A percentile compares a stretch with the other conserved stretches of the same genome.
Evolutionary conservation across 2,888 invertebrate species (phyloP).

Genomic region (Ischnura elegans): DNA sequence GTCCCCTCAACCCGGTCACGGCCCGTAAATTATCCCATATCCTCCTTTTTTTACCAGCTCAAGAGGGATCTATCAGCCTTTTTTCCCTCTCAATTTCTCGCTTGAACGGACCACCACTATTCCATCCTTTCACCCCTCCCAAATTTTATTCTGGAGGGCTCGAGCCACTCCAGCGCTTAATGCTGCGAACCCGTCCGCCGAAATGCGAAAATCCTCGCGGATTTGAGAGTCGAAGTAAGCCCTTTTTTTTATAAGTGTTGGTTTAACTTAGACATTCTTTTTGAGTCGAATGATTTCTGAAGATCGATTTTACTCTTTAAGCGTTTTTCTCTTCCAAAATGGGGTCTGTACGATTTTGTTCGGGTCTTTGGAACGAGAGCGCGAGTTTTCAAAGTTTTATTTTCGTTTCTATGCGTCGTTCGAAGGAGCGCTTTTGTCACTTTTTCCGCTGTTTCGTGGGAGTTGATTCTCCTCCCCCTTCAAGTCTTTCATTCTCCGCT

Average conservation of each 20-base stretch:
- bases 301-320: background rate
- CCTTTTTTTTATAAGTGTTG: background rate
- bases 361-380: background rate
- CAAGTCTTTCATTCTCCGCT: background rate
- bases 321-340: background rate
- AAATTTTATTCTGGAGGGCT: background rate
- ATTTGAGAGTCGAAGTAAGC: background rate
- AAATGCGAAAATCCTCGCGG: background rate
- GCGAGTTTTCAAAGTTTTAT: background rate
- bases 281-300: background rate
- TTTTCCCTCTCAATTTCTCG: background rate
- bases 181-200: background rate
- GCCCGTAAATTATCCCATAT: background rate
- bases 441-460: slow-evolving; percentile 25
- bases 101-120: background rate
- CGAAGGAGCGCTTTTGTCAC: background rate
- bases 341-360: background rate
- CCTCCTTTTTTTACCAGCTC: background rate
- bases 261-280: background rate
- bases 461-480: background rate
- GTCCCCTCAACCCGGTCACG: background rate
- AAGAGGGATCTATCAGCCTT: background rate
- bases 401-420: background rate
- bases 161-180: background rate
- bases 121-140: background rate